These are phyloP conservation scores for Cheilosia impressa DNA, from an alignment of 2,888 invertebrate species.

Conservation along the genomic window DNA sequence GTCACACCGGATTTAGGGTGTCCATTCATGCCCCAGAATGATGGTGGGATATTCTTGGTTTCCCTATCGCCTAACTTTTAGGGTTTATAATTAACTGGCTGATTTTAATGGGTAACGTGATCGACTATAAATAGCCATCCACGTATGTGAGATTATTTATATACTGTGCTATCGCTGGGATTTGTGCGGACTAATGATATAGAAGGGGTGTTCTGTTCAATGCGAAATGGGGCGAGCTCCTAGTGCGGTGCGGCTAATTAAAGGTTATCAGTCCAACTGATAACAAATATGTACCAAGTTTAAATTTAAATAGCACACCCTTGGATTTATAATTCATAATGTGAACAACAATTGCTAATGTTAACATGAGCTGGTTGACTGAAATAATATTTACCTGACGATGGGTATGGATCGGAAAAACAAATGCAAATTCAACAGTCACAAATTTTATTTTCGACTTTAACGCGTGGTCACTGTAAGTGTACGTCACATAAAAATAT, in stretches of 20 bases:
- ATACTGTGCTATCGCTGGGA: not conserved
- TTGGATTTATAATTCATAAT: too few relatives aligned
- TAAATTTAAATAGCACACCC: too few relatives aligned
- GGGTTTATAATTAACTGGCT: not conserved
- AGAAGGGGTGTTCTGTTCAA: not conserved
- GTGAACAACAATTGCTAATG: too few relatives aligned
- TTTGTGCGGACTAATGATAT: not conserved
- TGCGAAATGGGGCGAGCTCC: not conserved
- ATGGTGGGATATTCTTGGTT: not conserved
- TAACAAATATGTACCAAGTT: too few relatives aligned
- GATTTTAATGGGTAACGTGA: not conserved
- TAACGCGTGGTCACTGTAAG: too few relatives aligned
- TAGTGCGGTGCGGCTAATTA: not conserved
- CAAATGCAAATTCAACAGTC: too few relatives aligned
- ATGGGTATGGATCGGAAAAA: too few relatives aligned
- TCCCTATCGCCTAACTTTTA: slow-evolving; percentile 4
- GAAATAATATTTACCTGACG: too few relatives aligned
- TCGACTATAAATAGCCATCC: not conserved
- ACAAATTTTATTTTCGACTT: too few relatives aligned
- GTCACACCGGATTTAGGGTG: not conserved
- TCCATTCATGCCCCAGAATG: not conserved
- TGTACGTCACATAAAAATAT: too few relatives aligned
- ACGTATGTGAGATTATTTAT: not conserved
- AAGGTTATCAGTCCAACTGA: too few relatives aligned
- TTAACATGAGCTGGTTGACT: too few relatives aligned